Evolutionary conservation across 2,888 invertebrate species (phyloP).

Genomic region (Scelioninae gen. 2): DNA sequence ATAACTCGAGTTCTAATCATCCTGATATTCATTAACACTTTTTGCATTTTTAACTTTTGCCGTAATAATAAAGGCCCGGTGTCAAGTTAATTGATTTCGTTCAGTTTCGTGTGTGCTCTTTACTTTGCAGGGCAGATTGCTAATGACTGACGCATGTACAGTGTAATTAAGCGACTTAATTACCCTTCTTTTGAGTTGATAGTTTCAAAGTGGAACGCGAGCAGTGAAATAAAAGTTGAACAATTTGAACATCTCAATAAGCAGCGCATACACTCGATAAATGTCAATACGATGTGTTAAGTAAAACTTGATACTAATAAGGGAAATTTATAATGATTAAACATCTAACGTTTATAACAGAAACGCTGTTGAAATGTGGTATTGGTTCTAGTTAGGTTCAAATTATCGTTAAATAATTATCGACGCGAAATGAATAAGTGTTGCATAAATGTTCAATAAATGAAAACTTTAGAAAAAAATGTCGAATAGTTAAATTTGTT

Average conservation of each 20-base stretch:
- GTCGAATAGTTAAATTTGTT: too few relatives aligned
- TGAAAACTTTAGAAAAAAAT: too few relatives aligned
- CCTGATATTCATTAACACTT: too few relatives aligned
- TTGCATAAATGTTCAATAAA: too few relatives aligned
- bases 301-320: constrained; percentile 16
- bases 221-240: constrained; percentile 8
- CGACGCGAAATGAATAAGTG: not conserved
- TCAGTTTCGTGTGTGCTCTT: not conserved
- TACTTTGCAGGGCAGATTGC: not conserved
- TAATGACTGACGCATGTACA: constrained; percentile 16
- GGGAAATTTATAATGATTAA: constrained; percentile 5
- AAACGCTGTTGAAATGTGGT: constrained; percentile 1
- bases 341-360: constrained; percentile 9
- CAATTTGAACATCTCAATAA: constrained; percentile 28
- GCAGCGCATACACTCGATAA: constrained; percentile 15
- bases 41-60: too few relatives aligned
- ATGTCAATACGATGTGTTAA: constrained; percentile 25
- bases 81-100: constrained; percentile 22
- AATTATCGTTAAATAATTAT: constrained; percentile 4
- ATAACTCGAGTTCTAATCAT: too few relatives aligned
- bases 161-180: constrained; percentile 34
- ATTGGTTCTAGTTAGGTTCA: constrained; percentile 11
- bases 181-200: constrained; percentile 16
- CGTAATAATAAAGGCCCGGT: not conserved
- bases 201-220: constrained; percentile 14